Evolutionary conservation across 2,888 invertebrate species (phyloP).

Genomic region (Arge pagana): DNA sequence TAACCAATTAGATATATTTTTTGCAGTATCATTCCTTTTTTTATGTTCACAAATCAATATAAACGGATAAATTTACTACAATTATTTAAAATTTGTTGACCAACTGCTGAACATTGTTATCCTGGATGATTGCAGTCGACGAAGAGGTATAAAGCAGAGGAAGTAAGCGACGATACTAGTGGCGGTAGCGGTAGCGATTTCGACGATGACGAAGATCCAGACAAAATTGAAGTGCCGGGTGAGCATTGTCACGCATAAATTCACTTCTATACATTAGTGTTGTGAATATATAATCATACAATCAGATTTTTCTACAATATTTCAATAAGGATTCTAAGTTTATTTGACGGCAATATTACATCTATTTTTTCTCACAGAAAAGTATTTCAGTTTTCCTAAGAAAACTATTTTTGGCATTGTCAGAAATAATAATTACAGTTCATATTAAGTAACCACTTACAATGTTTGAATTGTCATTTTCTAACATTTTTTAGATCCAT

Average conservation of each 20-base stretch:
- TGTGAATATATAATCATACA: conserved; percentile 13
- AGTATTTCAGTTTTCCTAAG: background rate
- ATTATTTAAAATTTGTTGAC: no score
- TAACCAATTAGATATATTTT: conserved; percentile 18
- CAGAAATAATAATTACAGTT: no score
- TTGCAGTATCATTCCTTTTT: conserved; percentile 15
- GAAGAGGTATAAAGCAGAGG: conserved; percentile 52
- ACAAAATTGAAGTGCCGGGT: conserved; percentile 91
- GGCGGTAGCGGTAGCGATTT: conserved; percentile 67
- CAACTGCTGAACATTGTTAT: no score
- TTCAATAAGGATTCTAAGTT: conserved; percentile 15
- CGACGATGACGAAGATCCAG: conserved; percentile 88
- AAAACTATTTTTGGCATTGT: no score
- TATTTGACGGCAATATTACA: no score
- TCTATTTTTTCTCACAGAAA: background rate
- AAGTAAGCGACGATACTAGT: conserved; percentile 61
- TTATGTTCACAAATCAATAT: background rate
- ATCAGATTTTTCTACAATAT: background rate
- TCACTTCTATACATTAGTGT: conserved; percentile 11
- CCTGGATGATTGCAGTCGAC: conserved; percentile 40
- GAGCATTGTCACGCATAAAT: conserved; percentile 48
- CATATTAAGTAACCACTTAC: no score
- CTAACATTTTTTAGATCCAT: no score
- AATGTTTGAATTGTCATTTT: no score
- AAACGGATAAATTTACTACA: background rate